Percentiles rank a stretch among this genome's conserved stretches.
Evolutionary conservation across 2,113 vertebrate species (phyloP).

Genomic region (Bostrychus sinensis): DNA sequence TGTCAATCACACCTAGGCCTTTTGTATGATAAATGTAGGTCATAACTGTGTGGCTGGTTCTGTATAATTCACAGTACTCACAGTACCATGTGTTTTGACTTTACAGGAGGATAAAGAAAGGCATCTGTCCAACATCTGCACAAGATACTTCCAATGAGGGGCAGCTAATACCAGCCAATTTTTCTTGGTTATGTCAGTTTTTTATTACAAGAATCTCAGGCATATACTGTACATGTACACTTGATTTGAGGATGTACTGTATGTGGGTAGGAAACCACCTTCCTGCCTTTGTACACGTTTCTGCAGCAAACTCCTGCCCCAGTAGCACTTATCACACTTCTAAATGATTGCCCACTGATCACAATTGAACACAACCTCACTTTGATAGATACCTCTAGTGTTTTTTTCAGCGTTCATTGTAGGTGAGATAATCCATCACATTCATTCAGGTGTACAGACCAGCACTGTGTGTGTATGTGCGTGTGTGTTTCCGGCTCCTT

Average conservation of each 20-base stretch:
- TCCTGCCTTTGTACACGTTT: conserved; percentile 2
- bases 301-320: conserved; percentile 1
- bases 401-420: conserved; percentile 8
- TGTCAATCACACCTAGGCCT: conserved; percentile 2
- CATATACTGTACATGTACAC: conserved; percentile 21
- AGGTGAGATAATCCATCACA: conserved; percentile 18
- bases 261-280: background rate
- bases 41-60: background rate
- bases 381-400: conserved; percentile 26
- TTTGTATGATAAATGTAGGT: conserved; percentile 1
- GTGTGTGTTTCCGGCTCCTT: background rate
- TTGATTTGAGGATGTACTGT: conserved; percentile 1
- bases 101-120: conserved; percentile 58
- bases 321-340: conserved; percentile 13
- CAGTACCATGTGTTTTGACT: conserved; percentile 6
- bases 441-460: conserved; percentile 59
- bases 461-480: conserved; percentile 14
- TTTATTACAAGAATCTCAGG: conserved; percentile 38
- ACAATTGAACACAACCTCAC: conserved; percentile 1
- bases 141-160: conserved; percentile 46
- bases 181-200: conserved; percentile 24
- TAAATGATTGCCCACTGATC: background rate
- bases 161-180: conserved; percentile 45
- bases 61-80: conserved; percentile 20
- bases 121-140: conserved; percentile 42